Evolutionary conservation across 2,888 invertebrate species (phyloP).

Genomic region (Leptinotarsa tumamoca): DNA sequence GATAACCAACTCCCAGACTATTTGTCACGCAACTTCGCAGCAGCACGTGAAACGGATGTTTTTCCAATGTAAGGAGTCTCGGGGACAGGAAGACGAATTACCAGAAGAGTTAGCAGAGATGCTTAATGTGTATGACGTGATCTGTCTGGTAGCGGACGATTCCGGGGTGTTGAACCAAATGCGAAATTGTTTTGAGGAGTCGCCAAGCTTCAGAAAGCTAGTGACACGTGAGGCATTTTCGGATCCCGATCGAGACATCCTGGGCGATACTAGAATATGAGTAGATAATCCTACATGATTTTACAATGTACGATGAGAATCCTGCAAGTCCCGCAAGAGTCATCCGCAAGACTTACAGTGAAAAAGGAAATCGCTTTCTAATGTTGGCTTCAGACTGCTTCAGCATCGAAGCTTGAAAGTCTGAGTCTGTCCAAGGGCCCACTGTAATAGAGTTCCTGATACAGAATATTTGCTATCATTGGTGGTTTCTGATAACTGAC

Average conservation of each 20-base stretch:
- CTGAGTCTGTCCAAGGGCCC: background rate
- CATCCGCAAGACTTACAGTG: background rate
- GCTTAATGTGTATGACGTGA: no score
- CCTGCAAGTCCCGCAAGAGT: background rate
- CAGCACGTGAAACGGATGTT: background rate
- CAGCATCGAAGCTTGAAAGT: slow-evolving; percentile 10
- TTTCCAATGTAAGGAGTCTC: background rate
- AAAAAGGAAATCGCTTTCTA: background rate
- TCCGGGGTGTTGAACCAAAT: background rate
- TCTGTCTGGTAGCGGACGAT: no score
- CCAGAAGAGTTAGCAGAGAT: background rate
- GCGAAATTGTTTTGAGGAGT: background rate
- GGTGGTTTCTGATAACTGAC: slow-evolving; percentile 36
- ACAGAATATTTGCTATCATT: slow-evolving; percentile 7
- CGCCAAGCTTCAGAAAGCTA: background rate
- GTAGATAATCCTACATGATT: background rate
- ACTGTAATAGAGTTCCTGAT: background rate
- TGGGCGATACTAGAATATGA: background rate
- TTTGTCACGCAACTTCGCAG: background rate
- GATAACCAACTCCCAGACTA: background rate
- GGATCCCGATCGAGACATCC: background rate
- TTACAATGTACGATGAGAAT: background rate
- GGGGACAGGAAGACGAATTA: background rate
- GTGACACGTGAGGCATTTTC: background rate
- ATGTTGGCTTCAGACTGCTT: slow-evolving; percentile 8